phyloP scores from a whole-genome alignment of 2,113 vertebrate species.

The Embiotoca jacksoni region DNA sequence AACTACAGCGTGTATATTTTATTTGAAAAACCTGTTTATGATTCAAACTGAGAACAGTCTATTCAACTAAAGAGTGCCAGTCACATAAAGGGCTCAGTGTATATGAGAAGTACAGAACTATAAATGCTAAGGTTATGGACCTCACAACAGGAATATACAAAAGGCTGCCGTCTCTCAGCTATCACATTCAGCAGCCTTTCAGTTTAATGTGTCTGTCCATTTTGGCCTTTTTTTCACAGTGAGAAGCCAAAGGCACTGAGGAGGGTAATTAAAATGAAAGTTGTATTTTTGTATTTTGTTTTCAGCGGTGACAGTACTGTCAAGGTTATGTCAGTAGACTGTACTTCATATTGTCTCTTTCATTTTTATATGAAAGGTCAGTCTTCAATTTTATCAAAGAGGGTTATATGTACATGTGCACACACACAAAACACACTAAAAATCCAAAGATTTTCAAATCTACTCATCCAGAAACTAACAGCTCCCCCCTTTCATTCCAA shows the following conservation, averaged over 20 bases:
- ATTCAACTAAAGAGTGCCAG: conserved; percentile 6
- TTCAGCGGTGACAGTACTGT: not conserved
- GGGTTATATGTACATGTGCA: too few relatives aligned
- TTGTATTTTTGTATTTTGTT: conserved; percentile 1
- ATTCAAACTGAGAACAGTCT: not conserved
- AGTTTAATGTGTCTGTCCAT: conserved; percentile 39
- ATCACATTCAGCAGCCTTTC: conserved; percentile 16
- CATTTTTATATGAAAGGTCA: conserved; percentile 14
- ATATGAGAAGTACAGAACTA: conserved; percentile 3
- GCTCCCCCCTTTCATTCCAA: conserved; percentile 5
- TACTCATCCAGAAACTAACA: not conserved
- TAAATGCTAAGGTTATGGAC: conserved; percentile 38
- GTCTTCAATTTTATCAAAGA: not conserved
- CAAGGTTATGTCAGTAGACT: not conserved
- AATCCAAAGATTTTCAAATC: not conserved
- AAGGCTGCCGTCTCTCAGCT: conserved; percentile 22
- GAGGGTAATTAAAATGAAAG: conserved; percentile 4
- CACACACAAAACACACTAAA: not conserved
- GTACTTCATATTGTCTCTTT: conserved; percentile 5
- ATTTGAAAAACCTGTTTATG: not conserved
- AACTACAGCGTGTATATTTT: not conserved
- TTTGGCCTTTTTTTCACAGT: conserved; percentile 32
- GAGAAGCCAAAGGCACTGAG: not conserved
- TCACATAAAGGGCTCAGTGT: conserved; percentile 30
- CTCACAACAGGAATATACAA: conserved; percentile 26